Evolutionary conservation across 2,888 invertebrate genomes (phyloP), one percentile per base, ranked within the genome.

Genomic region (Sphaeridia pumilis): DNA sequence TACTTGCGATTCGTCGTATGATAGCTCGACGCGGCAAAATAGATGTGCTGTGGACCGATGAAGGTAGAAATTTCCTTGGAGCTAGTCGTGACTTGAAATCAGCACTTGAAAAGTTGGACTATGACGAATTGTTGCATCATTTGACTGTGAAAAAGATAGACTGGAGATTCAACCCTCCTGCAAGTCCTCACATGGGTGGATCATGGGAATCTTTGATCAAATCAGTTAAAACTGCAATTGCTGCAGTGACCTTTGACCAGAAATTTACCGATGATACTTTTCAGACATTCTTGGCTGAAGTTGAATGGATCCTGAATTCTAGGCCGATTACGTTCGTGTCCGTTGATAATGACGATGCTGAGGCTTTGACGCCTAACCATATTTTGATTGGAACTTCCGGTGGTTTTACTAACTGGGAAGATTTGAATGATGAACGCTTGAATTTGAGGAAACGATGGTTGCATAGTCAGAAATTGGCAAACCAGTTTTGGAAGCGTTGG

Each of bases 351-450:
- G 48, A 61, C 12, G 61, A 66, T 38, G 36, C 59, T 5, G 52
- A 45, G 24, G 56, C 63, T 4, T 48, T 68, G 1, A 67, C 67
- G 0, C 67, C 68, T 4, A 66, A 61, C 14, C 67, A 69, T 56
- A 66, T 68, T 48, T 53, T 69, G 5, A 53, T 67, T 27, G 66
- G 65, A 10, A 25, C 36, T 24, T 47, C 67, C 3, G 35, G 21
- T 10, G 46, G 49, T 35, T 49, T 65, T 0, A 49, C 38, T 3
- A 43, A 49, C 1, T 38, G 67, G 0, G 58, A 56, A 46, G 35
- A 26, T 2, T 56, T 55, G 17, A 10, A 2, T 3, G 43, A 52
- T 1, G 21, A 4, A 4, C 54, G 56, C 31, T 12, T 44, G 0
- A 49, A 17, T 26, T 24, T 38, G 1, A n/a, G 58, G 4, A 54